Evolutionary conservation across 2,113 vertebrate genomes (phyloP), one percentile per base, ranked within the genome.

Genomic region (Hydropotes inermis): DNA sequence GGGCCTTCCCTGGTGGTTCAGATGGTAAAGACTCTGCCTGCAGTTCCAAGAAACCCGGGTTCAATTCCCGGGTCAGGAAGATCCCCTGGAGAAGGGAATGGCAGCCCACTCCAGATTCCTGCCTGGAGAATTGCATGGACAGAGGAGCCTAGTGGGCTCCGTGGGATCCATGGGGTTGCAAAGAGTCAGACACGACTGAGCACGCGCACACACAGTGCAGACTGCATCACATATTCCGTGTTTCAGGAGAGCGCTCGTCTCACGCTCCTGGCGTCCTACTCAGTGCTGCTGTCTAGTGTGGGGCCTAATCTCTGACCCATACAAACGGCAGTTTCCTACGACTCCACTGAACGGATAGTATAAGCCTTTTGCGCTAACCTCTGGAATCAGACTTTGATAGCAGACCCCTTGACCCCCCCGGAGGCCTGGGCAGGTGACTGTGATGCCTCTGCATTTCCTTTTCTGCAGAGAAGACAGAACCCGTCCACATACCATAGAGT

Each of bases 181-280:
- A 12, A 30, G 67, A 23, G 67, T 39, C 19, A 2, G 67, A 36
- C 67, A 39, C 1, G 5, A 23, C n/a, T 70, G n/a, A 70, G 67
- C n/a, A 39, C 16, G 6, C 67, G 6, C 54, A 55, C 67, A 10
- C n/a, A 12, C 0, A 23, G 67, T 3, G 0, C 23, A 27, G 47
- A 5, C 39, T 4, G 2, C 5, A 3, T 23, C 4, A 17, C 64
- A 13, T 2, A 0, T 7, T 10, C 25, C 2, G 5, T 36, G 52
- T 52, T 19, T 50, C 3, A 64, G 54, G 17, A 45, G 54, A 28
- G 21, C 2, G 6, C n/a, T 64, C 67, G 6, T 17, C 60, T 43
- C 4, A 1, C 33, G 7, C 6, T 0, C 9, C 25, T 9, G 47
- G 21, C 14, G 1, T 7, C 10, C 23, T 6, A 0, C 4, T 3